Percentiles rank a stretch among this genome's conserved stretches.
Evolutionary conservation across 2,113 vertebrate species (phyloP).

Genomic region (Conger conger): DNA sequence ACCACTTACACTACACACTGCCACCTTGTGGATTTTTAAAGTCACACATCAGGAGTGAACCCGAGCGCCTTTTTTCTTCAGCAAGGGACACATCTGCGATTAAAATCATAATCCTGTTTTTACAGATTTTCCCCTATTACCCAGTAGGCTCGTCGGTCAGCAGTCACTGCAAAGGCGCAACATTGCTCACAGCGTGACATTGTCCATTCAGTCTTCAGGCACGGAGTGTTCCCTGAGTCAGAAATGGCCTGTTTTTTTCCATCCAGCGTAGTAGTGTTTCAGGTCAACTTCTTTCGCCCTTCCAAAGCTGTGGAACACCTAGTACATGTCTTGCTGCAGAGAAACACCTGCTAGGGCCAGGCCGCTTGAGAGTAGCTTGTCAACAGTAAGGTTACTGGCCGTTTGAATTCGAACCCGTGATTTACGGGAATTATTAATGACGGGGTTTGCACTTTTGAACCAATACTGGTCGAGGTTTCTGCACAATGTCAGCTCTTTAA

Average conservation of each 20-base stretch:
- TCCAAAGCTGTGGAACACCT: neutral
- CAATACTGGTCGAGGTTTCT: neutral
- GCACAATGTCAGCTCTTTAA: neutral
- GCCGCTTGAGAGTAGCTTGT: neutral
- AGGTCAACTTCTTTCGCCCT: neutral
- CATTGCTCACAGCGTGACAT: neutral
- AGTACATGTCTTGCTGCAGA: neutral
- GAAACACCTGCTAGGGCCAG: neutral
- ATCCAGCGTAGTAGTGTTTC: neutral
- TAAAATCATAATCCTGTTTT: slow-evolving; percentile 69
- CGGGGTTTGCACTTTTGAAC: neutral
- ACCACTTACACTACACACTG: slow-evolving; percentile 11
- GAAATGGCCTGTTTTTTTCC: neutral
- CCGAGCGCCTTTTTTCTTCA: neutral
- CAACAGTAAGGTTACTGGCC: neutral
- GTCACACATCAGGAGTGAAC: neutral
- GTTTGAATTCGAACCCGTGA: neutral
- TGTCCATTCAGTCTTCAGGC: neutral
- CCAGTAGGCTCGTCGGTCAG: slow-evolving; percentile 93
- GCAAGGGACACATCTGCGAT: neutral
- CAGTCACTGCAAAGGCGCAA: slow-evolving; percentile 76
- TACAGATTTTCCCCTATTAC: slow-evolving; percentile 81
- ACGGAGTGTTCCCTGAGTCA: neutral
- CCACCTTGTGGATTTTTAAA: slow-evolving; percentile 53
- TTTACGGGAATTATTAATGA: neutral